Base-by-base conservation (phyloP, 2,113 vertebrate species). In the Miniopterus natalensis region DNA sequence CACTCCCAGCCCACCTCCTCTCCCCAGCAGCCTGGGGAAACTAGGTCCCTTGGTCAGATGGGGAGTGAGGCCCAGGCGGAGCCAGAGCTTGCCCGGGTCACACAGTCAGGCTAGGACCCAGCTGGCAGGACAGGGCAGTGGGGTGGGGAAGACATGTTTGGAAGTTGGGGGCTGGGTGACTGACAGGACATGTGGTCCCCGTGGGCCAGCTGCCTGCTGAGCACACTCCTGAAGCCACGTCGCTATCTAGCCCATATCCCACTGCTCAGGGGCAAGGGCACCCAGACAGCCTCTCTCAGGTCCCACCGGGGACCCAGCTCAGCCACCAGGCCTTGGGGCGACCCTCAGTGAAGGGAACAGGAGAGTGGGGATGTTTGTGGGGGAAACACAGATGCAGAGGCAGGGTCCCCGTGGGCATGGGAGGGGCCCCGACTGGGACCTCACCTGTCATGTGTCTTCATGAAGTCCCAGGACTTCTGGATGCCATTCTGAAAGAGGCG, bases 391-490 rank as follows among this genome's bases (percentile, higher is more conserved):
- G 29, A 53, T 0, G 6, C 70, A 20, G 27, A 8, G 20, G 31
- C 1, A 11, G 21, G 4, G 47, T 6, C 21, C 71, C 71, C 40
- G 0, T 2, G 31, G 80, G 27, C 14, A 6, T 17, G 13, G 6
- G 21, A 23, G 31, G 17, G 29, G 55, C 23, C 45, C 21, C 20
- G 47, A 20, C 77, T 1, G 23, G 57, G n/a, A 23, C 20, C 90
- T 97, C 59, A 97, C 97, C 97, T 97, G 86, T 97, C 97, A 2
- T 96, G 94, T 0, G 95, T 97, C 93, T 95, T 96, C 95, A 97
- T 68, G 57, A 97, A 97, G 84, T 98, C 96, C 97, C 97, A 98
- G 0, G 97, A 95, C 89, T 97, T 98, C 93, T 77, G 95, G 36
- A 25, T 0, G 2, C 97, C 96, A 0, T 97, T 96, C 97, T 97